Base-by-base conservation (phyloP, 2,888 invertebrate genomes). In the Sepiola atlantica region DNA sequence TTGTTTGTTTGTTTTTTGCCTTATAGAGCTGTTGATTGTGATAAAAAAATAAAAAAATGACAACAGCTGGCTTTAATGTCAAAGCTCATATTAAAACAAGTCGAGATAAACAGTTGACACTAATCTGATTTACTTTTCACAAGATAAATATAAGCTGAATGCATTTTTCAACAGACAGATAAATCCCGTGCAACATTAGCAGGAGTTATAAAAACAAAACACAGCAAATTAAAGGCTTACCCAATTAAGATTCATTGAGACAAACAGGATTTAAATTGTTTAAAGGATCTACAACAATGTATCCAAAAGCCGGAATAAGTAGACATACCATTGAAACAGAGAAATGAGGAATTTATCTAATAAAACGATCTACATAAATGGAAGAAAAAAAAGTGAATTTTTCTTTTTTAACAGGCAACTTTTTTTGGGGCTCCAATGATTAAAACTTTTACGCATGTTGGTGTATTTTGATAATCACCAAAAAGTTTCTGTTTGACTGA, bases 161-260 rank as follows among this genome's bases (percentile, higher is more conserved):
- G 77, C 77, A 77, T 77, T 77, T 77, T 32, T n/a, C n/a, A 77
- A 14, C n/a, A 77, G 77, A 77, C 28, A 77, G 77, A 77, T 77
- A 77, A 77, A 77, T 77, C 77, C 77, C n/a, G n/a, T 77, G n/a
- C 77, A 77, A 77, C 77, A 77, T n/a, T 12, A 77, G 77, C n/a
- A 77, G 8, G n/a, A 77, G n/a, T 18, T 77, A 77, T n/a, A 14
- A 77, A 45, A n/a, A 77, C n/a, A 77, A 32, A 77, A n/a, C 32
- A 32, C n/a, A 14, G 77, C 77, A 77, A 77, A 77, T 12, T n/a
- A 77, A 77, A 77, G 32, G n/a, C 77, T 77, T 77, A 77, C 16
- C 77, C 77, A 77, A 77, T 77, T 77, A 77, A 77, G 77, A 77
- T 77, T 77, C n/a, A 77, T 77, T 77, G n/a, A 32, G n/a, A 77